Conservation (phyloP, 2,888 invertebrate genomes). For the Arenicola marina region DNA sequence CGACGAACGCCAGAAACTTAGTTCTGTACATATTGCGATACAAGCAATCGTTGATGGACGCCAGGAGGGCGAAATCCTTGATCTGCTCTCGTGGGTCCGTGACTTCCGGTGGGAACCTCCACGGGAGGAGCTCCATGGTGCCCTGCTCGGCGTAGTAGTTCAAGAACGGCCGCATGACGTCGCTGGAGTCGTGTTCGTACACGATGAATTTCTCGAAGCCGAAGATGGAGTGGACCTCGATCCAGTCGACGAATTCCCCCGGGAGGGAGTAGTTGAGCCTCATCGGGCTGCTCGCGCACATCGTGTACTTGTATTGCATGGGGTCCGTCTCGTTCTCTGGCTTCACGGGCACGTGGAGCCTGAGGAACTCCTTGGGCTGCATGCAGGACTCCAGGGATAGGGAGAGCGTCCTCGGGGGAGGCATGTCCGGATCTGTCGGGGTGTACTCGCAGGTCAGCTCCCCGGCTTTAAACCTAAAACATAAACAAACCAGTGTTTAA, state of each 20-base stretch:
- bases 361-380: not conserved
- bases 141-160: not conserved
- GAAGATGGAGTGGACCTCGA: slow-evolving; percentile 1
- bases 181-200: not conserved
- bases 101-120: not conserved
- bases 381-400: not conserved
- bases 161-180: not conserved
- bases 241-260: slow-evolving; percentile 1
- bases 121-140: not conserved
- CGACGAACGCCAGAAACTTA: slow-evolving; percentile 45
- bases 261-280: not conserved
- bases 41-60: slow-evolving; percentile 50
- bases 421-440: slow-evolving; percentile 1
- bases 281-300: slow-evolving; percentile 1
- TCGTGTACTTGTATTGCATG: not conserved
- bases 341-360: not conserved
- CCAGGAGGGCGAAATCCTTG: slow-evolving; percentile 50
- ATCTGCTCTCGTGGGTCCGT: slow-evolving; percentile 25
- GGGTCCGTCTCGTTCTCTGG: not conserved
- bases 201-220: not conserved
- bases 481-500: too few species aligned
- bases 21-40: slow-evolving; percentile 45
- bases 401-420: not conserved
- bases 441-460: not conserved
- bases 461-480: slow-evolving; percentile 1